phyloP scores from a whole-genome alignment of 2,797 vertebrate genomes.

The Anguilla anguilla region DNA sequence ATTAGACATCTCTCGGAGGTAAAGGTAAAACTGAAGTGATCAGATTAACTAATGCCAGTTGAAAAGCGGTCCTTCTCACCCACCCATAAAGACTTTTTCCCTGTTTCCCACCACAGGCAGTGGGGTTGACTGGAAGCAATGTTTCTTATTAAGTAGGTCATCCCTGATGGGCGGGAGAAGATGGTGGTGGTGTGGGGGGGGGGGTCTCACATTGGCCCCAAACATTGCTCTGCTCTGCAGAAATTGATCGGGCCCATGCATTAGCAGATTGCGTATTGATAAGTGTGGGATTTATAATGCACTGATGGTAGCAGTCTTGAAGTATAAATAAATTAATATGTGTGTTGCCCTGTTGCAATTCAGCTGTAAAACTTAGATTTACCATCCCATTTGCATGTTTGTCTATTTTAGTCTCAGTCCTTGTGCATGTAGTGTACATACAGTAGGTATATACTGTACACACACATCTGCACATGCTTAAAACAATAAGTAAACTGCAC shows the following conservation, averaged over 20 bases:
- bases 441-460: not conserved
- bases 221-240: conserved; percentile 62
- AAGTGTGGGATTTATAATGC: conserved; percentile 73
- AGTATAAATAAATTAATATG: conserved; percentile 77
- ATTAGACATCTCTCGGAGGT: conserved; percentile 11
- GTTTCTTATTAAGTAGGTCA: conserved; percentile 44
- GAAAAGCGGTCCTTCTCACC: not conserved
- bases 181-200: conserved; percentile 38
- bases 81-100: not conserved
- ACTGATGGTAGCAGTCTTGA: conserved; percentile 70
- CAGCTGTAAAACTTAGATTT: conserved; percentile 72
- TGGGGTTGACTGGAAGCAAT: conserved; percentile 39
- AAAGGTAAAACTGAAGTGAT: not conserved
- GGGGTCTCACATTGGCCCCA: conserved; percentile 48
- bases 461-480: not conserved
- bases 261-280: conserved; percentile 85
- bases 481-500: not conserved
- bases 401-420: conserved; percentile 59
- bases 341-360: conserved; percentile 52
- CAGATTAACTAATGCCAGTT: not conserved
- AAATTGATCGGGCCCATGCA: conserved; percentile 75
- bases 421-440: not conserved
- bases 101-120: conserved; percentile 26
- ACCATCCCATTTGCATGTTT: conserved; percentile 68
- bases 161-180: not conserved